Evolutionary conservation across 1,140 invertebrate genomes (phyloP).

Genomic region (Drosophila funebris): DNA sequence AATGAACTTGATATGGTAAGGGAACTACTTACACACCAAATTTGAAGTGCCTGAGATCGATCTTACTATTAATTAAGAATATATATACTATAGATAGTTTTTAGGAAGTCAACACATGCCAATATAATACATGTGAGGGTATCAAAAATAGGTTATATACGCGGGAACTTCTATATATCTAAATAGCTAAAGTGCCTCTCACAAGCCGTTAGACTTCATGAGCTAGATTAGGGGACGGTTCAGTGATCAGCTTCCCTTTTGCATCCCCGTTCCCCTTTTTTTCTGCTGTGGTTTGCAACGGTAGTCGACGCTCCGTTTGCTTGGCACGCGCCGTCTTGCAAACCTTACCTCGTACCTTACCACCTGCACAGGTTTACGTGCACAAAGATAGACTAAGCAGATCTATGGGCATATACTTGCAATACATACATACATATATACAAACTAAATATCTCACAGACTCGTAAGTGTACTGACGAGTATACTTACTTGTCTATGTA

Average conservation of each 20-base stretch:
- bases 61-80: no score
- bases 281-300: slow-evolving; percentile 43
- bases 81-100: no score
- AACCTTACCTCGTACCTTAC: slow-evolving; percentile 1
- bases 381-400: slow-evolving; percentile 7
- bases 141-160: no score
- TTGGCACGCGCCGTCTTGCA: slow-evolving; percentile 63
- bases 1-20: no score
- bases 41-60: no score
- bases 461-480: no score
- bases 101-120: no score
- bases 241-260: slow-evolving; percentile 40
- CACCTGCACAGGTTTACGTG: slow-evolving; percentile 32
- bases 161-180: no score
- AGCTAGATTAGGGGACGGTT: slow-evolving; percentile 48
- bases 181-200: not conserved
- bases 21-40: no score
- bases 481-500: not conserved
- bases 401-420: slow-evolving; percentile 1
- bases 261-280: not conserved
- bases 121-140: no score
- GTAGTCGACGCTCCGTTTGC: slow-evolving; percentile 45
- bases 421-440: slow-evolving; percentile 1
- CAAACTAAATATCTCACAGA: no score
- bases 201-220: slow-evolving; percentile 11